A percentile compares a stretch with the other conserved stretches of the same genome.
Evolutionary conservation across 2,888 invertebrate genomes (phyloP).

Genomic region (Eupithecia subumbrata): DNA sequence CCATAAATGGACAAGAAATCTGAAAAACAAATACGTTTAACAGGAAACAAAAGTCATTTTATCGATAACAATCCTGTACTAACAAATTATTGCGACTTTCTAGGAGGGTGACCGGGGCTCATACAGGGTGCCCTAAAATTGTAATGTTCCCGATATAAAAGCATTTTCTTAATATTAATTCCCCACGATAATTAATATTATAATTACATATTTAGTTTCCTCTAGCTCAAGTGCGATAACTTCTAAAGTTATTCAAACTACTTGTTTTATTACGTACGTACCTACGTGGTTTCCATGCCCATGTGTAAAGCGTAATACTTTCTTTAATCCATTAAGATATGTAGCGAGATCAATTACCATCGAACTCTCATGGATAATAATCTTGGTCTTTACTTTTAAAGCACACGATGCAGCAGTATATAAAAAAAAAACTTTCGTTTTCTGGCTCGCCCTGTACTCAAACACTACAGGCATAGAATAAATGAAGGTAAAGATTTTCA

Average conservation of each 20-base stretch:
- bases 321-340: background rate
- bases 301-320: background rate
- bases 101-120: slow-evolving; percentile 35
- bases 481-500: slow-evolving; percentile 6
- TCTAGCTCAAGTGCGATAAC: background rate
- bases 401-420: background rate
- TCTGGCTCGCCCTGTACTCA: background rate
- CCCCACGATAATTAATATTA: background rate
- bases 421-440: background rate
- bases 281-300: background rate
- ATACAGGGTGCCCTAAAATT: slow-evolving; percentile 24
- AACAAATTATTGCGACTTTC: slow-evolving; percentile 44
- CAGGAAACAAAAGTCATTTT: slow-evolving; percentile 39
- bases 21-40: slow-evolving; percentile 37
- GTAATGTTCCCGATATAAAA: background rate
- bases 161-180: background rate
- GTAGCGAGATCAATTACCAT: background rate
- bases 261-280: background rate
- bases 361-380: background rate
- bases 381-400: background rate
- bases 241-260: background rate
- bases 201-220: background rate
- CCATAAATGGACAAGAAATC: slow-evolving; percentile 34
- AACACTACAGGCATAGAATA: background rate
- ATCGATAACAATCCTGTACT: slow-evolving; percentile 38